Evolutionary conservation across 2,797 vertebrate genomes (phyloP).

Genomic region (Pteropus rufus): DNA sequence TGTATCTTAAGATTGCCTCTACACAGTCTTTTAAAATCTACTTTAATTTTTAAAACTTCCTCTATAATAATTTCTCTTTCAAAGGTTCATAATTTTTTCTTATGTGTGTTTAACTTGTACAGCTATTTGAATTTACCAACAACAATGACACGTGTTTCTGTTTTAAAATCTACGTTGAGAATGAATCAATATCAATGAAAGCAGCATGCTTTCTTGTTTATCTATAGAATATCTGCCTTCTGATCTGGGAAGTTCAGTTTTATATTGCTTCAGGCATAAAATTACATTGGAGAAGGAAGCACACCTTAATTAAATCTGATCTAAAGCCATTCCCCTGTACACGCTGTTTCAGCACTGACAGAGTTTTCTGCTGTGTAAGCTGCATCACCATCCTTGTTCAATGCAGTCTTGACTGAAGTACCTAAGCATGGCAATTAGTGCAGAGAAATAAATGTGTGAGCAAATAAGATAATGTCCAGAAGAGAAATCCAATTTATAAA

Average conservation of each 20-base stretch:
- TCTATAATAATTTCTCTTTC: background rate
- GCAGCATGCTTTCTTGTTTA: background rate
- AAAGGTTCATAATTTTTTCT: background rate
- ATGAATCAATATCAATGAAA: background rate
- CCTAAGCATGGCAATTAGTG: slow-evolving; percentile 73
- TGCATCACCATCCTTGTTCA: slow-evolving; percentile 56
- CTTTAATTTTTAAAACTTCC: background rate
- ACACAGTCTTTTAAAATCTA: background rate
- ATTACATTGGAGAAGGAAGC: slow-evolving; percentile 58
- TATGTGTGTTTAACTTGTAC: background rate
- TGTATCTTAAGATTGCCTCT: background rate
- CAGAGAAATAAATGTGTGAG: slow-evolving; percentile 45
- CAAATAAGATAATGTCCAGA: slow-evolving; percentile 46
- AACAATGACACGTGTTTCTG: background rate
- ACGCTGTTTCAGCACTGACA: slow-evolving; percentile 21
- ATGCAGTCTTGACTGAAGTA: slow-evolving; percentile 43
- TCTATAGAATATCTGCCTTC: background rate
- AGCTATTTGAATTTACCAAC: background rate
- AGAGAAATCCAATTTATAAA: background rate
- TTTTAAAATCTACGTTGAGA: background rate
- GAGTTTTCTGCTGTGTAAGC: slow-evolving; percentile 64
- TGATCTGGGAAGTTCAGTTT: background rate
- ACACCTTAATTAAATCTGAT: slow-evolving; percentile 79
- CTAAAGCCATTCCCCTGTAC: slow-evolving; percentile 63
- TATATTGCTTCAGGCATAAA: slow-evolving; percentile 71